Evolutionary conservation across 2,888 invertebrate genomes (phyloP).

Genomic region (Bedellia somnulentella): DNA sequence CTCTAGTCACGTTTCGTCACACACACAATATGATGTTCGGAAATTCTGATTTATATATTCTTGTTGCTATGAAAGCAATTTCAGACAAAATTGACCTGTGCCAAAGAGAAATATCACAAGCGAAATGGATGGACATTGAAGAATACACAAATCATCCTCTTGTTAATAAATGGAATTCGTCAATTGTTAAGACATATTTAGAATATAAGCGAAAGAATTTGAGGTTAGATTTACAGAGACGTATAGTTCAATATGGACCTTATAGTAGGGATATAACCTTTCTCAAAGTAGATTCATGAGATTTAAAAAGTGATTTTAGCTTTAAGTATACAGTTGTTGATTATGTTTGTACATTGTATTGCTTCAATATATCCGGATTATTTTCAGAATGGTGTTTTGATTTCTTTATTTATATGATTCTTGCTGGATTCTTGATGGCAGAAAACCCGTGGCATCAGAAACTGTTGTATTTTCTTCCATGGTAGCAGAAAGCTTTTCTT

Average conservation of each 20-base stretch:
- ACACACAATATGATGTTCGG: constrained; percentile 74
- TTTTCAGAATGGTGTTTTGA: too few relatives aligned
- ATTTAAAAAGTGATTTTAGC: neutral
- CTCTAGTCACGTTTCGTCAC: constrained; percentile 77
- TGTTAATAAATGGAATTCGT: constrained; percentile 71
- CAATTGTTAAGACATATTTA: constrained; percentile 65
- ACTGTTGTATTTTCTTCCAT: constrained; percentile 34
- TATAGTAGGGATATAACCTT: too few relatives aligned
- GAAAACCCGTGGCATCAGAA: constrained; percentile 28
- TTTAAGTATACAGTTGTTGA: too few relatives aligned
- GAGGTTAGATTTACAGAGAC: too few relatives aligned
- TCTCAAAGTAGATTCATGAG: too few relatives aligned
- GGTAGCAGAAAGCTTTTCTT: constrained; percentile 26
- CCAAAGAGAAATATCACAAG: constrained; percentile 73
- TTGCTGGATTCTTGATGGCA: constrained; percentile 23
- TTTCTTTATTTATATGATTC: too few relatives aligned
- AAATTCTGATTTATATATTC: constrained; percentile 85
- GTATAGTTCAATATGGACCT: neutral
- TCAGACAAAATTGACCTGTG: constrained; percentile 67
- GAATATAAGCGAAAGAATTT: constrained; percentile 66
- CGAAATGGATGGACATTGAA: constrained; percentile 79
- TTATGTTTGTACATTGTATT: too few relatives aligned
- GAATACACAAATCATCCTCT: constrained; percentile 71
- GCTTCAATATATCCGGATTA: too few relatives aligned
- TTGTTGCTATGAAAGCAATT: constrained; percentile 72